These are phyloP conservation scores for Colinus virginianus DNA, from an alignment of 2,113 vertebrate genomes.

Conservation along the genomic window DNA sequence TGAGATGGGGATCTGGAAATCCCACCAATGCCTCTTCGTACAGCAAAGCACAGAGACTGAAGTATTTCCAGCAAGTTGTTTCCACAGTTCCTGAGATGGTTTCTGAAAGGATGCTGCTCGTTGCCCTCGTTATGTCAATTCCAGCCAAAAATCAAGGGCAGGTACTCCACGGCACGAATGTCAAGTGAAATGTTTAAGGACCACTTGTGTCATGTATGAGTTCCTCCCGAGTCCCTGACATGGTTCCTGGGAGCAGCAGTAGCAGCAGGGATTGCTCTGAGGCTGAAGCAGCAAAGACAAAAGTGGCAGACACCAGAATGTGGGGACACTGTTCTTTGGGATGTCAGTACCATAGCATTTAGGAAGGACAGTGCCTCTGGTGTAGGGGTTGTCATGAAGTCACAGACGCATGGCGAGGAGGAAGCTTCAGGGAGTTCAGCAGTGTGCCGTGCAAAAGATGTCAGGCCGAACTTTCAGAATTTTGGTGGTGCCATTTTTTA, in stretches of 20 bases:
- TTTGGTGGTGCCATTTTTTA: not conserved
- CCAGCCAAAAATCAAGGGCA: not conserved
- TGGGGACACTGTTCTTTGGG: not conserved
- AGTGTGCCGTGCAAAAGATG: fast-evolving
- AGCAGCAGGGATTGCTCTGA: not conserved
- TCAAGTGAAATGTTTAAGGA: not conserved
- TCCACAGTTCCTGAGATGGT: not conserved
- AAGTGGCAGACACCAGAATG: not conserved
- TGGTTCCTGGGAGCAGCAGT: not conserved
- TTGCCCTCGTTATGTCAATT: not conserved
- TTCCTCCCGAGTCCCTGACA: not conserved
- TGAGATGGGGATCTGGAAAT: not conserved
- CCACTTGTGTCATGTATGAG: fast-evolving
- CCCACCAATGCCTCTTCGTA: fast-evolving
- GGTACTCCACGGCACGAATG: not conserved
- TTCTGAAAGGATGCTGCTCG: not conserved
- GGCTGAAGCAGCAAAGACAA: not conserved
- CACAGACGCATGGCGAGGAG: not conserved
- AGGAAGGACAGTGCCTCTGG: not conserved
- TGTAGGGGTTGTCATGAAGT: not conserved
- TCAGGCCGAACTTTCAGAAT: not conserved
- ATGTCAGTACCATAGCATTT: not conserved
- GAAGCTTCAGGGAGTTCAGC: not conserved
- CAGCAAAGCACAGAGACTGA: not conserved
- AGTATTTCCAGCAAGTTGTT: not conserved